A percentile compares a stretch with the other conserved stretches of the same genome.
Evolutionary conservation across 2,113 vertebrate genomes (phyloP).

Genomic region (Andinoacara biseriatus): DNA sequence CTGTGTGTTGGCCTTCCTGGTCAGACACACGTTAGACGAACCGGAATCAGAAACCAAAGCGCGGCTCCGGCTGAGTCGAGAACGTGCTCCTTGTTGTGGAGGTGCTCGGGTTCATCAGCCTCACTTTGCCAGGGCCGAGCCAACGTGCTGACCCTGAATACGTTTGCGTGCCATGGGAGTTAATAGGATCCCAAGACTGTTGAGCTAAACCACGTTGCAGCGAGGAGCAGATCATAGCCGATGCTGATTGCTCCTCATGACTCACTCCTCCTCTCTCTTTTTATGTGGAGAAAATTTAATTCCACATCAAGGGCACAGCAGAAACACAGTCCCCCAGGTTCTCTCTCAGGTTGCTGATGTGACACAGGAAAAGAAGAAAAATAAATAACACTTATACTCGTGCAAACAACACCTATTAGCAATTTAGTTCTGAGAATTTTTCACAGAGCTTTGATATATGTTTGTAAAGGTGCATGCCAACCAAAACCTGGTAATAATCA

Average conservation of each 20-base stretch:
- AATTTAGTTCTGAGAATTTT: neutral
- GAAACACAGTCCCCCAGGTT: conserved; percentile 17
- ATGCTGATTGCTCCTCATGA: conserved; percentile 50
- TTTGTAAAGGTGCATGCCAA: neutral
- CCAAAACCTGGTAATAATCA: neutral
- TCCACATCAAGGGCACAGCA: conserved; percentile 37
- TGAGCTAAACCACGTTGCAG: conserved; percentile 20
- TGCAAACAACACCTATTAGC: neutral
- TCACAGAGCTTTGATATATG: neutral
- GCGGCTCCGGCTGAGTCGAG: neutral
- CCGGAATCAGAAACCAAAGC: neutral
- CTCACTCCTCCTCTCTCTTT: conserved; percentile 40
- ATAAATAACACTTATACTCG: neutral
- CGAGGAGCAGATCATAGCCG: conserved; percentile 37
- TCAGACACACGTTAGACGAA: neutral
- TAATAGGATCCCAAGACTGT: conserved; percentile 37
- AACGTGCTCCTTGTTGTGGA: neutral
- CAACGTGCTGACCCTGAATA: conserved; percentile 54
- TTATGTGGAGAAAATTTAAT: conserved; percentile 42
- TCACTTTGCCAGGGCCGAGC: conserved; percentile 25
- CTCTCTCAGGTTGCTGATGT: neutral
- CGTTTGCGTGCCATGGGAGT: neutral
- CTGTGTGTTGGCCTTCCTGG: neutral
- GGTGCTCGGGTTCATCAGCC: conserved; percentile 19
- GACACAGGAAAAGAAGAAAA: conserved; percentile 10